Evolutionary conservation across 2,888 invertebrate species (phyloP).

Genomic region (Agrochola macilenta): DNA sequence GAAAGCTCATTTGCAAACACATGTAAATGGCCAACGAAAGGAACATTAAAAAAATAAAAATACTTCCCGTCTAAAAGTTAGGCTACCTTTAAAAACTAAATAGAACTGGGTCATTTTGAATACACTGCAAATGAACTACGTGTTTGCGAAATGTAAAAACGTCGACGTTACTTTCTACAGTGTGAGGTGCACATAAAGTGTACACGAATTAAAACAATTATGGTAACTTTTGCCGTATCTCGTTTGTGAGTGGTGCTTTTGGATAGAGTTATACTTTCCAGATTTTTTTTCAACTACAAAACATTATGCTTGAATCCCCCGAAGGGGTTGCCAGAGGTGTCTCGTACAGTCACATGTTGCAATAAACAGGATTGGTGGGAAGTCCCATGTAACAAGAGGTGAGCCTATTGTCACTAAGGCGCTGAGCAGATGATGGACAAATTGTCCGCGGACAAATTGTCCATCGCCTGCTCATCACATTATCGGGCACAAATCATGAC

Average conservation of each 20-base stretch:
- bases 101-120: constrained; percentile 75
- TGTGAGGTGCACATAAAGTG: constrained; percentile 57
- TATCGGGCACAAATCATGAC: no score
- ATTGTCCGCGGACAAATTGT: no score
- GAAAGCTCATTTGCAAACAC: constrained; percentile 58
- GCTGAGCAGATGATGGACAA: no score
- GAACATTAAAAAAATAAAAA: constrained; percentile 58
- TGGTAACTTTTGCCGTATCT: constrained; percentile 45
- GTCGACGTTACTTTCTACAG: constrained; percentile 46
- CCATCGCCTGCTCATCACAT: no score
- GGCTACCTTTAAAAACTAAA: constrained; percentile 67
- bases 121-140: constrained; percentile 75
- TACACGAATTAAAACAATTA: constrained; percentile 60
- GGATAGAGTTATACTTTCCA: not conserved
- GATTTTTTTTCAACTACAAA: not conserved
- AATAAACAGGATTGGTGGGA: no score
- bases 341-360: no score
- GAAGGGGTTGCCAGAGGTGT: not conserved
- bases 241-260: constrained; percentile 32
- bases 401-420: no score
- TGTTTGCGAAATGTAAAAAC: constrained; percentile 69
- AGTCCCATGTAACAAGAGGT: no score
- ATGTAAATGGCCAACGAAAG: constrained; percentile 52
- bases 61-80: constrained; percentile 51
- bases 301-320: not conserved